Evolutionary conservation across 1,140 invertebrate species (phyloP).

Genomic region (Drosophila virilis): DNA sequence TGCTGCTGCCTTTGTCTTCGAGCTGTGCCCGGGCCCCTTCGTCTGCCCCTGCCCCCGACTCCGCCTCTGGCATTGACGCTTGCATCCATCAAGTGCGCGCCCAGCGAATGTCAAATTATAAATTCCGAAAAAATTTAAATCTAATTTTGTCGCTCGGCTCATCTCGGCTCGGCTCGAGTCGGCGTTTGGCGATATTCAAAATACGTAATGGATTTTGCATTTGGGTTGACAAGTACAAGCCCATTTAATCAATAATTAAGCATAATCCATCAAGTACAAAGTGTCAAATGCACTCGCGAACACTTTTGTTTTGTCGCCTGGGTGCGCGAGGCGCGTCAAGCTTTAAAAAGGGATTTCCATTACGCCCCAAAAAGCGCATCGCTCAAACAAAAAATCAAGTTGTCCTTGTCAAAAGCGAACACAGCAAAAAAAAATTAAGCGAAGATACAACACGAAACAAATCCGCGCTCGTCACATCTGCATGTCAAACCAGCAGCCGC

Average conservation of each 20-base stretch:
- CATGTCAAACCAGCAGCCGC: slow-evolving; percentile 72
- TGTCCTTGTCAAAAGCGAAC: slow-evolving; percentile 47
- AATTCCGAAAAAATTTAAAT: slow-evolving; percentile 74
- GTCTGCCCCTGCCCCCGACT: neutral
- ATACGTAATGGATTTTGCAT: slow-evolving; percentile 74
- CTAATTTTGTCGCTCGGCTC: slow-evolving; percentile 57
- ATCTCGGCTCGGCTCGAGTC: slow-evolving; percentile 16
- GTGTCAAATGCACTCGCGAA: slow-evolving; percentile 80
- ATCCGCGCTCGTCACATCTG: slow-evolving; percentile 80
- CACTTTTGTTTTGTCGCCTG: slow-evolving; percentile 10
- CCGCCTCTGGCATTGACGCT: neutral
- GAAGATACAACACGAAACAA: slow-evolving; percentile 66
- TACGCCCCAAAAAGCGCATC: slow-evolving; percentile 55
- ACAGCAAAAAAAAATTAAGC: slow-evolving; percentile 7
- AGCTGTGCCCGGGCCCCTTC: neutral
- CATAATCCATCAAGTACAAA: slow-evolving; percentile 81
- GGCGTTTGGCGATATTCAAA: slow-evolving; percentile 56
- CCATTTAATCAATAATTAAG: slow-evolving; percentile 83
- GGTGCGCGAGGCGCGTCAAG: slow-evolving; percentile 35
- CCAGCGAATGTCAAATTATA: slow-evolving; percentile 69
- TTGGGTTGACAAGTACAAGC: slow-evolving; percentile 76
- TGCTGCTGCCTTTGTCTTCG: slow-evolving; percentile 9
- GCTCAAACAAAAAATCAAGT: slow-evolving; percentile 70
- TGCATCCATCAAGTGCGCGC: slow-evolving; percentile 74
- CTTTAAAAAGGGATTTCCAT: slow-evolving; percentile 69